These are phyloP conservation scores for Rhinopomastus cyanomelas DNA, from an alignment of 2,113 vertebrate genomes.

Conservation along the genomic window DNA sequence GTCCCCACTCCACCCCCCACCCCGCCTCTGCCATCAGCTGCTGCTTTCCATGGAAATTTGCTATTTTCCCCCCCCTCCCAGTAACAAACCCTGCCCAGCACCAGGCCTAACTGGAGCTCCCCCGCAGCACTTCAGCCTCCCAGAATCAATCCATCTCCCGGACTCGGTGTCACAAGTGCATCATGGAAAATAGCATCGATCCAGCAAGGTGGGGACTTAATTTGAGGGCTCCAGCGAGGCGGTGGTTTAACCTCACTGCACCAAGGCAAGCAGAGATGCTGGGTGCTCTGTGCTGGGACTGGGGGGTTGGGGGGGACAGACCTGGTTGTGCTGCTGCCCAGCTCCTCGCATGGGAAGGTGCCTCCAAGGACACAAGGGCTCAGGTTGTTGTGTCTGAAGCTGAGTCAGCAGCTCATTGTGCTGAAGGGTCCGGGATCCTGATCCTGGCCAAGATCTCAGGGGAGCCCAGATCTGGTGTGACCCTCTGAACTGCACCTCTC, in stretches of 20 bases:
- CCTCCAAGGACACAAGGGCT: neutral
- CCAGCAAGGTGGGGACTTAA: slow-evolving; percentile 54
- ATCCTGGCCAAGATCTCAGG: neutral
- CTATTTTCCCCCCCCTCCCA: neutral
- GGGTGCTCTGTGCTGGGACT: neutral
- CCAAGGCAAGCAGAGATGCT: slow-evolving; percentile 22
- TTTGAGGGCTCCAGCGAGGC: slow-evolving; percentile 46
- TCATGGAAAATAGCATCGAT: slow-evolving; percentile 62
- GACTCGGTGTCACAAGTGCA: slow-evolving; percentile 16
- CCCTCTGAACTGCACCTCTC: neutral
- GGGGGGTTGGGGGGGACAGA: too few relatives aligned
- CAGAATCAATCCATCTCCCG: slow-evolving; percentile 20
- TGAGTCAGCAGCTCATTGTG: neutral
- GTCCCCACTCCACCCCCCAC: neutral
- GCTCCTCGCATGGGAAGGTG: neutral
- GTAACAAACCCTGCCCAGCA: neutral
- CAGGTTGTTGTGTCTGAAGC: neutral
- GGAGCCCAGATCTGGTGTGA: neutral
- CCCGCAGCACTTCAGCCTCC: slow-evolving; percentile 3
- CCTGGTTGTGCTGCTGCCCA: neutral
- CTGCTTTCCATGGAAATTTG: neutral
- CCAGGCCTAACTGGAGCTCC: neutral
- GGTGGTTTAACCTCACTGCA: slow-evolving; percentile 25
- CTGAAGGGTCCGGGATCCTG: neutral
- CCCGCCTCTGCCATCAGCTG: neutral